phyloP scores from a whole-genome alignment of 2,113 vertebrate species.

The Todiramphus saurophagus region DNA sequence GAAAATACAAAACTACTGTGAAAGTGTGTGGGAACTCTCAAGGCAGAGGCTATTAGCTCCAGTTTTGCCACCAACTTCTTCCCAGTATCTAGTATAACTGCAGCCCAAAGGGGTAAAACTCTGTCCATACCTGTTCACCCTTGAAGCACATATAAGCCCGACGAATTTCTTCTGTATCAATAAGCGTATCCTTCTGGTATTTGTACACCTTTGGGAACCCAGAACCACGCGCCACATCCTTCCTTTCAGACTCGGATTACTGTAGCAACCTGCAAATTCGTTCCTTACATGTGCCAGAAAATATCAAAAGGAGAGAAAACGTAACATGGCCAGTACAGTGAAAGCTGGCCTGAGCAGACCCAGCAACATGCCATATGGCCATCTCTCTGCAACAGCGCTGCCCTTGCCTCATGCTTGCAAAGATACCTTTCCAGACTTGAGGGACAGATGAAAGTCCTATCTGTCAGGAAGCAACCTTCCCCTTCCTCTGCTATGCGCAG shows the following conservation, averaged over 20 bases:
- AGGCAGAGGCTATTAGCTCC: neutral
- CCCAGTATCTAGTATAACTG: neutral
- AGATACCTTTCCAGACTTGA: neutral
- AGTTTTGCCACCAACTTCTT: neutral
- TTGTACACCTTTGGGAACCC: neutral
- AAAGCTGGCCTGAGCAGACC: neutral
- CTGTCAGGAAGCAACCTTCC: neutral
- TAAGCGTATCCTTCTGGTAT: neutral
- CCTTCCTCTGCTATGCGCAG: neutral
- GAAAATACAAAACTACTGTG: neutral
- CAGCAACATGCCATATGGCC: fast-evolving
- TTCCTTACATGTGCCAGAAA: neutral
- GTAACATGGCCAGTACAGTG: fast-evolving
- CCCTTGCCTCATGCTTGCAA: neutral
- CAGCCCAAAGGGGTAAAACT: neutral
- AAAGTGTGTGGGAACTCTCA: neutral
- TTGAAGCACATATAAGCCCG: fast-evolving
- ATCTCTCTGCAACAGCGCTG: neutral
- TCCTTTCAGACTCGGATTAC: neutral
- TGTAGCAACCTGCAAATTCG: neutral
- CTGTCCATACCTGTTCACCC: neutral
- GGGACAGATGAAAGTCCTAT: neutral
- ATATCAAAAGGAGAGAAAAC: neutral
- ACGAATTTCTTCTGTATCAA: neutral
- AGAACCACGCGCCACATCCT: neutral